Evolutionary conservation across 2,113 vertebrate genomes (phyloP).

Genomic region (Perognathus longimembris): DNA sequence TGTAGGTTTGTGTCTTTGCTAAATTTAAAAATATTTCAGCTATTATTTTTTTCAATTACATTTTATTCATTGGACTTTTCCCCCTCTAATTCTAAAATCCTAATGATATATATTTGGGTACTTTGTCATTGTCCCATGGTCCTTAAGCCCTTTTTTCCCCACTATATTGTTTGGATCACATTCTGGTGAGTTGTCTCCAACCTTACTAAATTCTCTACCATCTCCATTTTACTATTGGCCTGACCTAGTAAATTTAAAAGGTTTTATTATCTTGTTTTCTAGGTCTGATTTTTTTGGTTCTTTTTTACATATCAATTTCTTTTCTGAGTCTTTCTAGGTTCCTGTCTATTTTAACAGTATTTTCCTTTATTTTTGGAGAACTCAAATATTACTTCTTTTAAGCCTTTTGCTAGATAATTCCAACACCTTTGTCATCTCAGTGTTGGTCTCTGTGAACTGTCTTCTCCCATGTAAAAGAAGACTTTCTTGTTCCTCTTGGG

Average conservation of each 20-base stretch:
- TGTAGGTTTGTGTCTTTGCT: conserved; percentile 33
- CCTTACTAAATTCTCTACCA: background rate
- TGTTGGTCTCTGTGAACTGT: background rate
- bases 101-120: background rate
- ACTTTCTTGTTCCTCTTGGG: background rate
- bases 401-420: background rate
- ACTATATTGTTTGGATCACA: background rate
- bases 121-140: background rate
- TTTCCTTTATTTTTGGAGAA: background rate
- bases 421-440: background rate
- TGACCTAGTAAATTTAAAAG: background rate
- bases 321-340: background rate
- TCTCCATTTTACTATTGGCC: background rate
- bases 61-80: background rate
- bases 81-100: background rate
- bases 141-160: background rate
- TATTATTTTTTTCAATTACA: background rate
- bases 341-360: background rate
- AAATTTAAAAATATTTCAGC: background rate
- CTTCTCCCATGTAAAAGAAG: background rate
- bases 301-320: background rate
- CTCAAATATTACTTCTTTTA: background rate
- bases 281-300: background rate
- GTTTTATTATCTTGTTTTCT: conserved; percentile 12
- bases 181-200: background rate